Conservation (phyloP, 1,140 invertebrate species). For the Probaryconus sp. region DNA sequence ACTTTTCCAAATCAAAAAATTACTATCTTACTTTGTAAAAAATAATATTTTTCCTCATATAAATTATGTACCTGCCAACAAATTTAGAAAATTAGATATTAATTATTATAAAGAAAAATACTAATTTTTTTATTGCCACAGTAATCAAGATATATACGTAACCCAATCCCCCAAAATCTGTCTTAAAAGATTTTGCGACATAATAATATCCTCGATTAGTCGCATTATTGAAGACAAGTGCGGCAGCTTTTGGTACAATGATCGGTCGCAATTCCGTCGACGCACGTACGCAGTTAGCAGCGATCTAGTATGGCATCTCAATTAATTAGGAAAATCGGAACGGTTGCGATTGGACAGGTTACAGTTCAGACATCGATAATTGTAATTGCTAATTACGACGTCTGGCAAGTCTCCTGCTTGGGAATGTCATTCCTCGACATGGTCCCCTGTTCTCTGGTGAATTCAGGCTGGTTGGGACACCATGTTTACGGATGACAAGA, state of each 20-base stretch:
- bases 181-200: too few species aligned
- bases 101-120: too few species aligned
- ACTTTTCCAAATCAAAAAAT: too few species aligned
- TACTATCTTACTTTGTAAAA: too few species aligned
- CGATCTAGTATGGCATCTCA: constrained; percentile 30
- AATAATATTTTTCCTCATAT: too few species aligned
- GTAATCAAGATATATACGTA: too few species aligned
- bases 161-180: too few species aligned
- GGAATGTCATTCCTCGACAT: constrained; percentile 12
- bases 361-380: constrained; percentile 51
- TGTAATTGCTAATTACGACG: constrained; percentile 57
- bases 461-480: too few species aligned
- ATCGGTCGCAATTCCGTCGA: constrained; percentile 26
- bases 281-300: constrained; percentile 17
- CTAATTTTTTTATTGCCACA: too few species aligned
- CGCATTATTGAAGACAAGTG: neutral
- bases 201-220: constrained; percentile 14
- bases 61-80: too few species aligned
- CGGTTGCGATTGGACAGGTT: constrained; percentile 32
- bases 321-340: constrained; percentile 49
- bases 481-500: constrained; percentile 43
- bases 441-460: too few species aligned
- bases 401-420: constrained; percentile 46
- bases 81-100: too few species aligned
- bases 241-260: constrained; percentile 26